phyloP scores from a whole-genome alignment of 2,113 vertebrate genomes.

The Cochlearius cochlearius region DNA sequence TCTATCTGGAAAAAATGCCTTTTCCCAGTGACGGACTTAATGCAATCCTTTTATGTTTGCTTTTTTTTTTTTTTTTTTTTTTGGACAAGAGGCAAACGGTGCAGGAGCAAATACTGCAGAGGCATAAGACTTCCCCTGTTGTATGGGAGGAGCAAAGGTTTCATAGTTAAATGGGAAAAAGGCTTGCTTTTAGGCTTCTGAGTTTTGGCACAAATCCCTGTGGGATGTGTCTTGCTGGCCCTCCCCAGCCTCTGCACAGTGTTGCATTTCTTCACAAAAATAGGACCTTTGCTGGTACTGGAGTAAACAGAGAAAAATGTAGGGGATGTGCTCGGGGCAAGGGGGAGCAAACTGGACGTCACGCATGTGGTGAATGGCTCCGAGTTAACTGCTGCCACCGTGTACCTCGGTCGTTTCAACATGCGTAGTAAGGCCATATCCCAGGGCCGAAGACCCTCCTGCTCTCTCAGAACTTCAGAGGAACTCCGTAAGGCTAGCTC shows the following conservation, averaged over 20 bases:
- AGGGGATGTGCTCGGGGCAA: background rate
- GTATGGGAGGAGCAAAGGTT: background rate
- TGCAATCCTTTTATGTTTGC: background rate
- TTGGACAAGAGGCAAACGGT: background rate
- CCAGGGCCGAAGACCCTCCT: background rate
- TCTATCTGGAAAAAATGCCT: background rate
- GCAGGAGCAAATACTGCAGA: background rate
- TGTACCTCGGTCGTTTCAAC: background rate
- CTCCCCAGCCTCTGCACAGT: background rate
- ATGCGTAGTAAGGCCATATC: background rate
- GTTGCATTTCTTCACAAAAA: background rate
- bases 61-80: background rate
- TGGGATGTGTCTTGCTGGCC: background rate
- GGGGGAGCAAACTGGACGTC: background rate
- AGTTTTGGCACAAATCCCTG: background rate
- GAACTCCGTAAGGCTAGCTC: background rate
- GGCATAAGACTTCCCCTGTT: background rate
- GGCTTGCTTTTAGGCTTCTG: background rate
- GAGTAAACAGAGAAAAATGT: background rate
- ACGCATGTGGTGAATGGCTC: accelerated
- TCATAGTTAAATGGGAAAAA: background rate
- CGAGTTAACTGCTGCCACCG: background rate
- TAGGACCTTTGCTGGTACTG: background rate
- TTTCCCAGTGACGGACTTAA: background rate
- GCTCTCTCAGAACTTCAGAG: background rate